Evolutionary conservation across 2,113 vertebrate species (phyloP).

Genomic region (Panurus biarmicus): DNA sequence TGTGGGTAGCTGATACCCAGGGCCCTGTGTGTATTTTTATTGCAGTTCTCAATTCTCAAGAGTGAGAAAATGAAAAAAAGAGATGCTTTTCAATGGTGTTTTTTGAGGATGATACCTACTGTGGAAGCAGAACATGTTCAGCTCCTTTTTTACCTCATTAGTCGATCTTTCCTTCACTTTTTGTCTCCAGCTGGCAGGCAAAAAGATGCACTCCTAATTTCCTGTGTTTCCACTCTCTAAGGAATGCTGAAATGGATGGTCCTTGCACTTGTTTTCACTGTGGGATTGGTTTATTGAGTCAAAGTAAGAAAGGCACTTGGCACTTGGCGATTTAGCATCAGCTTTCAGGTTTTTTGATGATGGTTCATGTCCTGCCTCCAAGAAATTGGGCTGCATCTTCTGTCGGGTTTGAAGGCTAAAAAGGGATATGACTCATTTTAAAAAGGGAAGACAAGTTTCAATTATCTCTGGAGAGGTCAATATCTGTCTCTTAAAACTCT

Average conservation of each 20-base stretch:
- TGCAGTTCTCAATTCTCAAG: not conserved
- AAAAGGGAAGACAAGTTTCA: not conserved
- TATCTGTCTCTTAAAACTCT: not conserved
- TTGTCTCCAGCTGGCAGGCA: not conserved
- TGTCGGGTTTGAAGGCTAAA: not conserved
- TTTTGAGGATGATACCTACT: not conserved
- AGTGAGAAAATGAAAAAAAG: not conserved
- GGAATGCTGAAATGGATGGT: not conserved
- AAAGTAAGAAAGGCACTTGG: not conserved
- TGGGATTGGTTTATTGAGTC: not conserved
- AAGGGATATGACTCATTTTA: not conserved
- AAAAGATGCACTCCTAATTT: not conserved
- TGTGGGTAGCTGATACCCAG: not conserved
- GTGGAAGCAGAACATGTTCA: not conserved
- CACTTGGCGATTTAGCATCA: not conserved
- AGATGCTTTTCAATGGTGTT: not conserved
- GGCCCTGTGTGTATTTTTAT: not conserved
- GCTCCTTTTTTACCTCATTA: not conserved
- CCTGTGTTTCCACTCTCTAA: not conserved
- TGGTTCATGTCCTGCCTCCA: not conserved
- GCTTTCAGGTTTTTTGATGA: not conserved
- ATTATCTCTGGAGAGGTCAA: not conserved
- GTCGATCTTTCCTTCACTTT: not conserved
- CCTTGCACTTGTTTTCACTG: not conserved
- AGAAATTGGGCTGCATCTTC: not conserved